Evolutionary conservation across 2,797 vertebrate genomes (phyloP).

Genomic region (Thaleichthys pacificus): DNA sequence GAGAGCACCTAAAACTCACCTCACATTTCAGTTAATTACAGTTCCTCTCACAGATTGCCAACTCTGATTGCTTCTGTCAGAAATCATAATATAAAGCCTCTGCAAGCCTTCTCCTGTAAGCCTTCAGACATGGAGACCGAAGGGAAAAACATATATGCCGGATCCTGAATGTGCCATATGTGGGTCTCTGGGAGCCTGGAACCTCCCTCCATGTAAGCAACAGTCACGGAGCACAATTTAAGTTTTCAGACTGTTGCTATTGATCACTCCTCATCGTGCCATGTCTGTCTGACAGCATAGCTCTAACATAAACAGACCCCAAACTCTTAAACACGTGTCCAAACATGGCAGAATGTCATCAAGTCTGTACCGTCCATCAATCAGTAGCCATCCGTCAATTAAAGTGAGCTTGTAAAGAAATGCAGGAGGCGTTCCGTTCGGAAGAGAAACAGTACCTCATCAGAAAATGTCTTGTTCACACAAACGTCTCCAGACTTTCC

Average conservation of each 20-base stretch:
- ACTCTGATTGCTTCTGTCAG: conserved; percentile 72
- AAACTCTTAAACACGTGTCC: neutral
- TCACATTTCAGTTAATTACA: conserved; percentile 58
- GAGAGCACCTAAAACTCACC: conserved; percentile 66
- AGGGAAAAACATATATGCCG: conserved; percentile 65
- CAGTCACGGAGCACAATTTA: conserved; percentile 67
- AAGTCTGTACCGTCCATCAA: neutral
- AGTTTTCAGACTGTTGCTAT: conserved; percentile 67
- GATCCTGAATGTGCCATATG: conserved; percentile 51
- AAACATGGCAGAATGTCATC: neutral
- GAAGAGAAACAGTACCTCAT: neutral
- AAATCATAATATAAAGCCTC: conserved; percentile 72
- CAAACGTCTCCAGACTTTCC: neutral
- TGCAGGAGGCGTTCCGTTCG: neutral
- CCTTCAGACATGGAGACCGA: conserved; percentile 53
- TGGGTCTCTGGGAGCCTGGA: conserved; percentile 61
- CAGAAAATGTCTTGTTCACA: neutral
- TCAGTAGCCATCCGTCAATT: conserved; percentile 6
- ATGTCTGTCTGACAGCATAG: conserved; percentile 55
- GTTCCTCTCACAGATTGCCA: conserved; percentile 69
- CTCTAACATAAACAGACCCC: conserved; percentile 65
- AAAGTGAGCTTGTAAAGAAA: conserved; percentile 23
- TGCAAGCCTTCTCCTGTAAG: conserved; percentile 67
- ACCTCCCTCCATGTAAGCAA: conserved; percentile 69
- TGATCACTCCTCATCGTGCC: conserved; percentile 66